A percentile compares a stretch with the other conserved stretches of the same genome.
Conservation (phyloP, 2,888 invertebrate species). For the Dioctria rufipes region DNA sequence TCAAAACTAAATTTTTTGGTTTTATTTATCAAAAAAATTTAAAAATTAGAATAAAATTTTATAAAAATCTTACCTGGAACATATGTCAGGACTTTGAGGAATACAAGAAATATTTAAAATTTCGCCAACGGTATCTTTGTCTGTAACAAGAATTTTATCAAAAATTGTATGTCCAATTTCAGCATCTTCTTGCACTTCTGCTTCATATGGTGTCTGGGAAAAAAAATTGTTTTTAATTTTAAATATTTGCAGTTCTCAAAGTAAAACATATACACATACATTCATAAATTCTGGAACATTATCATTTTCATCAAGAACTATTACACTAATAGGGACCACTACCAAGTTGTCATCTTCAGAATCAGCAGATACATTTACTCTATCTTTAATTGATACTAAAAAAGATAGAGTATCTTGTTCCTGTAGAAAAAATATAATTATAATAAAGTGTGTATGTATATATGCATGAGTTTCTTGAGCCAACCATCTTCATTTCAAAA, state of each 20-base stretch:
- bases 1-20: conserved; percentile 65
- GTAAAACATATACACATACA: conserved; percentile 72
- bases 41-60: too few relatives aligned
- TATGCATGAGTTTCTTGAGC: neutral
- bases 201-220: conserved; percentile 84
- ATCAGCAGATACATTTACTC: conserved; percentile 74
- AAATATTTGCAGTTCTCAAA: neutral
- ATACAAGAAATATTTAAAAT: conserved; percentile 82
- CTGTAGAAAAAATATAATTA: conserved; percentile 71
- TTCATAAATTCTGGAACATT: conserved; percentile 86
- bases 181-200: conserved; percentile 84
- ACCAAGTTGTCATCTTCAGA: conserved; percentile 81
- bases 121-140: conserved; percentile 86
- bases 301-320: conserved; percentile 91
- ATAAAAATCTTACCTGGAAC: conserved; percentile 65
- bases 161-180: conserved; percentile 81
- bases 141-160: conserved; percentile 81
- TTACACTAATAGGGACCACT: conserved; percentile 84
- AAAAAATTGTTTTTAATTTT: conserved; percentile 59
- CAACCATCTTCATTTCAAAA: too few relatives aligned
- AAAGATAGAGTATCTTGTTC: conserved; percentile 85
- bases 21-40: conserved; percentile 38
- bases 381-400: conserved; percentile 86
- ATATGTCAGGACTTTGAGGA: conserved; percentile 70
- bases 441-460: conserved; percentile 36